These are phyloP conservation scores for Orthosia cruda DNA, from an alignment of 2,888 invertebrate species.

Conservation along the genomic window DNA sequence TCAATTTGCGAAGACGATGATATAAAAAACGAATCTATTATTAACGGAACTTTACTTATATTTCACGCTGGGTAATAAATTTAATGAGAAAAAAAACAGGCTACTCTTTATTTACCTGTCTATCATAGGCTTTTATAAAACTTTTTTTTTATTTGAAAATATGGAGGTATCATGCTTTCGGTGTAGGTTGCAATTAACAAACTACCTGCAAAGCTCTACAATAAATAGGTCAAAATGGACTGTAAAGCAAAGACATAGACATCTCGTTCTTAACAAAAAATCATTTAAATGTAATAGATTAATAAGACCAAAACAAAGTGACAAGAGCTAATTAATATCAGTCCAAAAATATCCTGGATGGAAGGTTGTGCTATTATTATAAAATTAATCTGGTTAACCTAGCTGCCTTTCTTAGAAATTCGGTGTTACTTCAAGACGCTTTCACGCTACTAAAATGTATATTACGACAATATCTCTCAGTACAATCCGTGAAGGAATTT, in stretches of 20 bases:
- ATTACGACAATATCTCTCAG: constrained; percentile 24
- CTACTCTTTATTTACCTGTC: not conserved
- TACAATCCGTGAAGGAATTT: constrained; percentile 47
- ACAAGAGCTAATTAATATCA: constrained; percentile 13
- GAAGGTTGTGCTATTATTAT: not conserved
- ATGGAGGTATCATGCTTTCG: too few relatives aligned
- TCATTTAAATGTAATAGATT: too few relatives aligned
- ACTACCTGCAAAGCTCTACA: not conserved
- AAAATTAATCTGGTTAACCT: constrained; percentile 10
- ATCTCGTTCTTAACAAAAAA: too few relatives aligned
- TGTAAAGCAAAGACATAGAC: not conserved
- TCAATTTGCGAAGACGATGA: constrained; percentile 29
- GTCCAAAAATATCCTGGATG: not conserved
- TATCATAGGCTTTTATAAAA: too few relatives aligned
- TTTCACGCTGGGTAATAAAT: not conserved
- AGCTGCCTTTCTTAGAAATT: not conserved
- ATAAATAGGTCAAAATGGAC: too few relatives aligned
- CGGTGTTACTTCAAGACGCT: not conserved
- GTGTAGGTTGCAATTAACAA: not conserved
- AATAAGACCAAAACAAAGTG: not conserved
- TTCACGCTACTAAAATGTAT: not conserved
- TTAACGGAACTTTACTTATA: not conserved
- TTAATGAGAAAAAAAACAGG: not conserved
- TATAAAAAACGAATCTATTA: constrained; percentile 24
- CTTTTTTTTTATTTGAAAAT: too few relatives aligned